Evolutionary conservation across 2,797 vertebrate species (phyloP).

Genomic region (Todus mexicanus): DNA sequence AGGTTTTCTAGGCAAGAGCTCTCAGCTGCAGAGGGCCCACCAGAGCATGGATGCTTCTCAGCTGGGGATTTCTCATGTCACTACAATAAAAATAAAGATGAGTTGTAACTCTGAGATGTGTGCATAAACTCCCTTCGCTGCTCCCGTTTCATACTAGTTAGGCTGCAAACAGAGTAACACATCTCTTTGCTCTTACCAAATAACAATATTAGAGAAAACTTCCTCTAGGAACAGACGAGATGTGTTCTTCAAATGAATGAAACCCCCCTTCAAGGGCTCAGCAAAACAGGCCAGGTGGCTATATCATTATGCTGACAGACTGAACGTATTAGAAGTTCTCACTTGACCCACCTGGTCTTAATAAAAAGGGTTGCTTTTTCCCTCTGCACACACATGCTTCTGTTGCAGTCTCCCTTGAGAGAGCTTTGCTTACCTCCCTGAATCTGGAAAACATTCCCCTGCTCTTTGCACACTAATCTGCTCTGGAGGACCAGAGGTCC

Average conservation of each 20-base stretch:
- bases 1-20: neutral
- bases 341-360: neutral
- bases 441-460: slow-evolving; percentile 24
- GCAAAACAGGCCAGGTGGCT: neutral
- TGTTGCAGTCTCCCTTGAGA: slow-evolving; percentile 21
- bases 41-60: neutral
- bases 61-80: neutral
- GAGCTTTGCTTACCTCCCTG: neutral
- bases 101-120: neutral
- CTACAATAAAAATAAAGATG: neutral
- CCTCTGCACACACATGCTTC: neutral
- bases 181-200: neutral
- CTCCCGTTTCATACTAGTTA: neutral
- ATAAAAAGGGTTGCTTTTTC: slow-evolving; percentile 14
- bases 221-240: slow-evolving; percentile 4
- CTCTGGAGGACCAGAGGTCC: neutral
- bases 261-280: neutral
- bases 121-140: neutral
- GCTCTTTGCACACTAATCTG: neutral
- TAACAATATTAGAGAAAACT: neutral
- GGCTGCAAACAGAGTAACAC: neutral
- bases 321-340: neutral
- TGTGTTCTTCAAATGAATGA: neutral
- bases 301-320: neutral
- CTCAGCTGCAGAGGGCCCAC: neutral